A percentile compares a stretch with the other conserved stretches of the same genome.
Conservation (phyloP, 2,113 vertebrate genomes). For the Corythornis madagascariensis region DNA sequence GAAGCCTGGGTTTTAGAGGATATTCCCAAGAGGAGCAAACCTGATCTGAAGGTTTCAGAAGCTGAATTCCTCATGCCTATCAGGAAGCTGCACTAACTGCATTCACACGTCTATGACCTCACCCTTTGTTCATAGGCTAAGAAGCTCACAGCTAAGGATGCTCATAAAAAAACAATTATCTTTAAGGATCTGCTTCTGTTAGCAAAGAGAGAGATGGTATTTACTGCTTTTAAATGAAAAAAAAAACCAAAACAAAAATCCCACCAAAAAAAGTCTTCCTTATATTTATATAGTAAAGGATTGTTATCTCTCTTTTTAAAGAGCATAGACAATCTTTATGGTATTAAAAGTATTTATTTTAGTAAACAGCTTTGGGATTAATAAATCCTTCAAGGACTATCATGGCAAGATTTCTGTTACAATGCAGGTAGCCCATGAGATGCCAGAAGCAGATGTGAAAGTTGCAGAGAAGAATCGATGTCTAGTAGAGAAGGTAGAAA, state of each 20-base stretch:
- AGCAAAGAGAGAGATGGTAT: neutral
- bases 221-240: neutral
- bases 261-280: neutral
- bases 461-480: neutral
- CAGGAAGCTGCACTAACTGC: neutral
- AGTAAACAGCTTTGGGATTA: neutral
- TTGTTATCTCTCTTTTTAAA: neutral
- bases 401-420: neutral
- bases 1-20: neutral
- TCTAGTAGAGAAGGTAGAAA: neutral
- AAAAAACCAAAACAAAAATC: too few relatives aligned
- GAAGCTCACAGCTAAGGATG: neutral
- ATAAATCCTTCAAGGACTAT: neutral
- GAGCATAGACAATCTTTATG: neutral
- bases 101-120: neutral
- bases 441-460: neutral
- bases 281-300: neutral
- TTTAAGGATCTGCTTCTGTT: neutral
- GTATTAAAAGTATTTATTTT: neutral
- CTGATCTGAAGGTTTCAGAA: accelerated
- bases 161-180: neutral
- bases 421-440: accelerated
- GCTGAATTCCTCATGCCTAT: neutral
- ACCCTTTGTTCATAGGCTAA: neutral
- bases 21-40: neutral